These are phyloP conservation scores for Xanthorhoe designata DNA, from an alignment of 2,888 invertebrate genomes.

Conservation along the genomic window DNA sequence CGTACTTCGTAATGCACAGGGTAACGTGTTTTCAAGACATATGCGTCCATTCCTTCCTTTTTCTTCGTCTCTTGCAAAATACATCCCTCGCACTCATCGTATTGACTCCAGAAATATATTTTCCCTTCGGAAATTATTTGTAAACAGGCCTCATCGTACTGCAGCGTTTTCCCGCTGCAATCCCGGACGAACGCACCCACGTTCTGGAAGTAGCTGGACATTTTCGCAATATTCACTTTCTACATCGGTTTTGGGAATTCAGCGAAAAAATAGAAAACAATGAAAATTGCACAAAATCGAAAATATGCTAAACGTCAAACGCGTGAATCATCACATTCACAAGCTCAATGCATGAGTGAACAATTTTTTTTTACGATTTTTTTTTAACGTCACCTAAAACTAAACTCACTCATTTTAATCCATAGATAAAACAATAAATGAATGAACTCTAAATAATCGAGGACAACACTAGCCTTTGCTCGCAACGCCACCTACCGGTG, in stretches of 20 bases:
- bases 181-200: constrained; percentile 69
- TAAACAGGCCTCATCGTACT: constrained; percentile 78
- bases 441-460: not conserved
- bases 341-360: constrained; percentile 23
- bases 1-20: constrained; percentile 66
- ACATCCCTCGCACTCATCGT: constrained; percentile 78
- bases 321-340: constrained; percentile 51
- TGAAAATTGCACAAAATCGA: constrained; percentile 47
- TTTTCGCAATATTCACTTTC: constrained; percentile 49
- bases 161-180: constrained; percentile 66
- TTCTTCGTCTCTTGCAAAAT: constrained; percentile 57
- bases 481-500: constrained; percentile 18
- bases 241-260: constrained; percentile 54
- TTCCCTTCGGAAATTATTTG: constrained; percentile 64
- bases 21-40: constrained; percentile 67
- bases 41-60: constrained; percentile 51
- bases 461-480: not conserved
- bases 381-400: not conserved
- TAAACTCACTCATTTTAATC: not conserved
- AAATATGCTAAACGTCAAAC: constrained; percentile 36
- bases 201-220: constrained; percentile 73
- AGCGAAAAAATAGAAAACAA: constrained; percentile 49
- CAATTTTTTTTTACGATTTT: constrained; percentile 18
- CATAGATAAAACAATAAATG: not conserved
- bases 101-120: constrained; percentile 75